Evolutionary conservation across 2,797 vertebrate species (phyloP).

Genomic region (Lophotriccus pileatus): DNA sequence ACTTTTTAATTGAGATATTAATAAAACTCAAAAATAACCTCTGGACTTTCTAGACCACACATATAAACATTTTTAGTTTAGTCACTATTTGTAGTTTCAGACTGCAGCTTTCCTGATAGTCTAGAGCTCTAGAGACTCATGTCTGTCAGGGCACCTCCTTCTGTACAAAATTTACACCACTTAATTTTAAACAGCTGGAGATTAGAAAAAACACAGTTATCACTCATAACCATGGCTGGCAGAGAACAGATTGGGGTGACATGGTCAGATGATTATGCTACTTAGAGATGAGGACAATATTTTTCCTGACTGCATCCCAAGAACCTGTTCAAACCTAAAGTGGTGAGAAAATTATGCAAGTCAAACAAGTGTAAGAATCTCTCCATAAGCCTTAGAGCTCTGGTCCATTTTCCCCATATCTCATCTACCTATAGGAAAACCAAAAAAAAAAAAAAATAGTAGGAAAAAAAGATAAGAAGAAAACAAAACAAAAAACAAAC

Average conservation of each 20-base stretch:
- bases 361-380: not conserved
- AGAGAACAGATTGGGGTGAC: slow-evolving; percentile 3
- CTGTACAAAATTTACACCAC: not conserved
- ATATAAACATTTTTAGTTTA: not conserved
- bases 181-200: not conserved
- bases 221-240: not conserved
- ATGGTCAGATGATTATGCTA: not conserved
- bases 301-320: not conserved
- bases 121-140: not conserved
- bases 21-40: not conserved
- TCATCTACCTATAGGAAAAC: not conserved
- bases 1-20: not conserved
- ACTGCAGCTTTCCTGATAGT: not conserved
- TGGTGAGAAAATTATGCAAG: not conserved
- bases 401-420: not conserved
- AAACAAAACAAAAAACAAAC: not conserved
- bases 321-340: not conserved
- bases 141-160: not conserved
- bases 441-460: not conserved
- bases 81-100: not conserved
- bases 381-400: not conserved
- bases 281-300: not conserved
- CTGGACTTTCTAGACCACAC: not conserved
- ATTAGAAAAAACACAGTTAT: not conserved
- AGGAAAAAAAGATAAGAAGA: not conserved